Evolutionary conservation across 2,888 invertebrate genomes (phyloP).

Genomic region (Meliscaeva auricollis): DNA sequence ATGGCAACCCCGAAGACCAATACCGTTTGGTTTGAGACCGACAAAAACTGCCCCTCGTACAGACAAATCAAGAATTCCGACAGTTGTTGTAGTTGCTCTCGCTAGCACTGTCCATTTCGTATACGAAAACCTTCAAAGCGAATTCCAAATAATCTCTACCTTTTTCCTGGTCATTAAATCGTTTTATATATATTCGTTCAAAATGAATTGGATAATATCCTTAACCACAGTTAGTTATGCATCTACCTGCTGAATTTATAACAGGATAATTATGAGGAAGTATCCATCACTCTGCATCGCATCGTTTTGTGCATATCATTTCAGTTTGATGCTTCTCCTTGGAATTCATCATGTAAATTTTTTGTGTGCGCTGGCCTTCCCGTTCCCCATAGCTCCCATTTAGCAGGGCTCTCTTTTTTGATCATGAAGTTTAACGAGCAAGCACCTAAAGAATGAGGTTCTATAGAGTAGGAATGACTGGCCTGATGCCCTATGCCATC

Average conservation of each 20-base stretch:
- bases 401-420: conserved; percentile 5
- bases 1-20: too few species aligned
- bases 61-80: conserved; percentile 3
- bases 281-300: conserved; percentile 33
- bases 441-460: neutral
- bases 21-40: too few species aligned
- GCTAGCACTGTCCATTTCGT: neutral
- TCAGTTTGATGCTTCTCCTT: conserved; percentile 30
- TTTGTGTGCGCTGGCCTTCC: neutral
- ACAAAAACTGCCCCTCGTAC: neutral
- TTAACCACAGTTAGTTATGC: conserved; percentile 57
- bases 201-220: conserved; percentile 69
- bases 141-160: conserved; percentile 50
- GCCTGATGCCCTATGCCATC: neutral
- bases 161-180: conserved; percentile 64
- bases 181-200: conserved; percentile 53
- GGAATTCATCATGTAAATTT: conserved; percentile 47
- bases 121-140: conserved; percentile 9
- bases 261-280: conserved; percentile 64
- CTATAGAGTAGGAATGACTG: neutral
- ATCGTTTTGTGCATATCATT: conserved; percentile 57
- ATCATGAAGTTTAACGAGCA: conserved; percentile 17
- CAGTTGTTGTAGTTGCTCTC: neutral
- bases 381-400: neutral
- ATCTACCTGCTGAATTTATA: conserved; percentile 60